Evolutionary conservation across 2,888 invertebrate genomes (phyloP).

Genomic region (Hydroisotoma schaefferi): DNA sequence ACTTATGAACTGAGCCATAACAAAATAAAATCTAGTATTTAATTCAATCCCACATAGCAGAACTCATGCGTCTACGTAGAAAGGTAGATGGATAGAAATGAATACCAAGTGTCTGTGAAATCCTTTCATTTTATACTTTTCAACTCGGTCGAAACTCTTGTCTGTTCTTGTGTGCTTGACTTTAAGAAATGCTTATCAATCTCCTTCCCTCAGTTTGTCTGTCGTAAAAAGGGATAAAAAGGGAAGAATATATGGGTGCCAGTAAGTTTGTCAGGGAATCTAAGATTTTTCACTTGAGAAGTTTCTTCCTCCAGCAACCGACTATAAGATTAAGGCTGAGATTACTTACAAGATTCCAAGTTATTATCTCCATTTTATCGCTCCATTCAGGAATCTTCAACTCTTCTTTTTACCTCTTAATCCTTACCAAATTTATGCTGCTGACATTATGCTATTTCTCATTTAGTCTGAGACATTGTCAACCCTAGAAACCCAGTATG

Average conservation of each 20-base stretch:
- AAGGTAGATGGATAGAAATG: no score
- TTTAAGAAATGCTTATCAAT: conserved; percentile 6
- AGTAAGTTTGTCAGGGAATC: not conserved
- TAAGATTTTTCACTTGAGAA: conserved; percentile 5
- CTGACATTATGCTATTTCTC: conserved; percentile 6
- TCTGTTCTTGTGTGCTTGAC: not conserved
- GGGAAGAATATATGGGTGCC: conserved; percentile 15
- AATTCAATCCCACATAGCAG: not conserved
- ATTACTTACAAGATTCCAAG: conserved; percentile 6
- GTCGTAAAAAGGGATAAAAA: conserved; percentile 9
- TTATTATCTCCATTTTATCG: conserved; percentile 21
- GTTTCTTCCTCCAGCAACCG: not conserved
- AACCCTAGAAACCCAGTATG: not conserved
- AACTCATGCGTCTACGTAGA: not conserved
- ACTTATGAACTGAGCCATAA: conserved; percentile 26
- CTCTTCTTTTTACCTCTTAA: conserved; percentile 16
- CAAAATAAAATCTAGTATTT: not conserved
- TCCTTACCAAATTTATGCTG: conserved; percentile 9
- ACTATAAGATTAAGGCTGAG: not conserved
- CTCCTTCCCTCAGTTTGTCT: not conserved
- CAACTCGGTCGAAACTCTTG: not conserved
- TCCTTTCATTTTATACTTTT: no score
- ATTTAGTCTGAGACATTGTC: not conserved
- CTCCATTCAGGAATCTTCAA: conserved; percentile 29
- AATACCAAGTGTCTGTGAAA: no score